phyloP scores from a whole-genome alignment of 1,140 invertebrate genomes.

The Drosophila sulfurigaster region DNA sequence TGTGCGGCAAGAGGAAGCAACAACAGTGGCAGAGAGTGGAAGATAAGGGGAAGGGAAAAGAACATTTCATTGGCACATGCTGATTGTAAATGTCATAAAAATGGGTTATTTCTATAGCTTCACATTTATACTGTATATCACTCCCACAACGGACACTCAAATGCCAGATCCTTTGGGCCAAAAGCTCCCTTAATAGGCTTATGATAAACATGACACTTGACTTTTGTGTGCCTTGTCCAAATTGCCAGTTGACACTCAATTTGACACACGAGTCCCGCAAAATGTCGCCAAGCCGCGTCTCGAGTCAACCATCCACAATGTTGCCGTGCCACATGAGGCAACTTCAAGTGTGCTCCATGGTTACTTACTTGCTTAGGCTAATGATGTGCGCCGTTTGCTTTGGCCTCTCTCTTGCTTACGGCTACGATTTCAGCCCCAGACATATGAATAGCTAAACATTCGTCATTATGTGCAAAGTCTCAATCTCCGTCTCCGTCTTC shows the following conservation, averaged over 20 bases:
- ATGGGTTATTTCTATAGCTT: constrained; percentile 69
- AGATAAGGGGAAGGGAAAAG: background rate
- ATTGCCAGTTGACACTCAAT: constrained; percentile 84
- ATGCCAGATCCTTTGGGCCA: constrained; percentile 17
- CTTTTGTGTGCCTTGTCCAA: constrained; percentile 60
- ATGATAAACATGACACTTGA: constrained; percentile 83
- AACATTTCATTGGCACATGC: constrained; percentile 38
- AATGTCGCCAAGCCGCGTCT: constrained; percentile 42
- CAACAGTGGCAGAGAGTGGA: too few species aligned
- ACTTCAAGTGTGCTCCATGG: constrained; percentile 80
- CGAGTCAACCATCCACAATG: constrained; percentile 10
- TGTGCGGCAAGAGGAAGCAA: constrained; percentile 35
- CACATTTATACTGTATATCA: constrained; percentile 20
- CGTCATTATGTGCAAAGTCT: constrained; percentile 67
- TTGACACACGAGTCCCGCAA: constrained; percentile 78
- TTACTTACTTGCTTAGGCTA: constrained; percentile 65
- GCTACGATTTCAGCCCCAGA: constrained; percentile 49
- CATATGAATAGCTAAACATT: constrained; percentile 75
- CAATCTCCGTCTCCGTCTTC: background rate
- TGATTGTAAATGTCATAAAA: constrained; percentile 65
- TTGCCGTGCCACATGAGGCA: constrained; percentile 37
- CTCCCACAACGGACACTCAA: background rate
- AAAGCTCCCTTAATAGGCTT: constrained; percentile 80
- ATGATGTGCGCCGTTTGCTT: constrained; percentile 69
- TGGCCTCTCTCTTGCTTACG: constrained; percentile 39